Evolutionary conservation across 2,888 invertebrate species (phyloP).

Genomic region (Elegia similella): DNA sequence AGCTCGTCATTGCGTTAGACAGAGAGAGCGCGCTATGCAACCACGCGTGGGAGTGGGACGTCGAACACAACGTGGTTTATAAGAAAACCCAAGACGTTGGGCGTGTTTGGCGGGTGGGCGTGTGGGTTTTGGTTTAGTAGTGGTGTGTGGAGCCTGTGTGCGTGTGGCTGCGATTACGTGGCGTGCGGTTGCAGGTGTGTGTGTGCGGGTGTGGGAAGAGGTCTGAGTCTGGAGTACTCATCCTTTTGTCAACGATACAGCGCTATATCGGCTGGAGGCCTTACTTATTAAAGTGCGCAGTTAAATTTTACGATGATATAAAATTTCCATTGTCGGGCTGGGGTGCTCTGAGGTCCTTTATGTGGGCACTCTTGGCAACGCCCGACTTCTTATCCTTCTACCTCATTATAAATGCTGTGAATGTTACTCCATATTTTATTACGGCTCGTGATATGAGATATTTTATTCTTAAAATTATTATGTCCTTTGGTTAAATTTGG

Average conservation of each 20-base stretch:
- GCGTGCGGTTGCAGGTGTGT: conserved; percentile 59
- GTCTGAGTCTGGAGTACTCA: conserved; percentile 48
- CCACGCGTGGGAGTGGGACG: conserved; percentile 54
- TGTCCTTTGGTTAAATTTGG: too few relatives aligned
- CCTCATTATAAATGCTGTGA: conserved; percentile 7
- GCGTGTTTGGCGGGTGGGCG: conserved; percentile 82
- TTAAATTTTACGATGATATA: conserved; percentile 71
- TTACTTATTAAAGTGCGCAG: conserved; percentile 76
- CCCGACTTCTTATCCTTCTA: conserved; percentile 34
- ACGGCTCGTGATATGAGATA: not conserved
- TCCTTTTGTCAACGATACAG: conserved; percentile 79
- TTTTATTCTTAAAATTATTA: not conserved
- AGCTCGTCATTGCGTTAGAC: conserved; percentile 78
- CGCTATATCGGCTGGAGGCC: conserved; percentile 69
- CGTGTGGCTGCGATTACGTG: conserved; percentile 48
- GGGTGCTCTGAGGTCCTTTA: conserved; percentile 49
- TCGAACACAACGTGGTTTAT: conserved; percentile 79
- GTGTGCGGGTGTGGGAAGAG: conserved; percentile 46
- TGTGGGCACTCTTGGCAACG: conserved; percentile 38
- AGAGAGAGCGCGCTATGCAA: conserved; percentile 43
- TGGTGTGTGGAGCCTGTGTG: conserved; percentile 51
- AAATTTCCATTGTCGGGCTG: conserved; percentile 67
- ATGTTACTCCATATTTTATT: not conserved
- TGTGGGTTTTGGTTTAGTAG: conserved; percentile 68
- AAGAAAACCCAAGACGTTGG: conserved; percentile 82